Base-by-base conservation (phyloP, 2,888 invertebrate genomes). In the Sphecodes monilicornis region DNA sequence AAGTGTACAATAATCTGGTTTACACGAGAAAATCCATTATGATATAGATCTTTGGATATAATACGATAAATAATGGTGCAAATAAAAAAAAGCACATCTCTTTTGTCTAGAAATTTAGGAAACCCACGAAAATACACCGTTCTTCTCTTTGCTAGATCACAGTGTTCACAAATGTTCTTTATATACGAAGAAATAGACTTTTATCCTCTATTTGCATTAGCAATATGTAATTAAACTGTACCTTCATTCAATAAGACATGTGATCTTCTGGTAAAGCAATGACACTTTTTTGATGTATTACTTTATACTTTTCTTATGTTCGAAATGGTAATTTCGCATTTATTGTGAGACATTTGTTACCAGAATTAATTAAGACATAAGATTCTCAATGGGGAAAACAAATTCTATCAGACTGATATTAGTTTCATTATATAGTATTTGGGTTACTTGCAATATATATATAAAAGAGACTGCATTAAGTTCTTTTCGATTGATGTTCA, bases 351-450 rank as follows among this genome's bases (percentile, higher is more conserved):
- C 81, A 86, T 79, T 75, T 70, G 68, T 84, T 82, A 87, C 76
- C 80, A 85, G 60, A 68, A 82, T 80, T 77, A 87, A 87, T 68
- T 80, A 82, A 79, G 80, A 79, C 68, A 72, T 79, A 81, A 69
- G 66, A 79, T 78, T 81, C 78, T 73, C 46, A 78, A 89, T 80
- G 69, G 79, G 54, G 73, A 66, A 81, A 78, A 80, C 71, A 84
- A 84, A 87, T 87, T 83, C 78, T 84, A 86, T 88, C 84, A 91
- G 87, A 91, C 86, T 91, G 90, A 91, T 86, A 78, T 79, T 88
- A 86, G 70, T 72, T 77, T 82, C 80, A 71, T 75, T 46, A 82
- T 69, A 36, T 76, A 82, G 41, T 77, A 84, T 88, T 80, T 78
- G 36, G 74, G 72, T 88, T 88, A 76, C 68, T 72, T 83, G 76